Percentiles rank a stretch among this genome's conserved stretches.
phyloP scores from a whole-genome alignment of 2,797 vertebrate genomes.

The Streptopelia turtur region DNA sequence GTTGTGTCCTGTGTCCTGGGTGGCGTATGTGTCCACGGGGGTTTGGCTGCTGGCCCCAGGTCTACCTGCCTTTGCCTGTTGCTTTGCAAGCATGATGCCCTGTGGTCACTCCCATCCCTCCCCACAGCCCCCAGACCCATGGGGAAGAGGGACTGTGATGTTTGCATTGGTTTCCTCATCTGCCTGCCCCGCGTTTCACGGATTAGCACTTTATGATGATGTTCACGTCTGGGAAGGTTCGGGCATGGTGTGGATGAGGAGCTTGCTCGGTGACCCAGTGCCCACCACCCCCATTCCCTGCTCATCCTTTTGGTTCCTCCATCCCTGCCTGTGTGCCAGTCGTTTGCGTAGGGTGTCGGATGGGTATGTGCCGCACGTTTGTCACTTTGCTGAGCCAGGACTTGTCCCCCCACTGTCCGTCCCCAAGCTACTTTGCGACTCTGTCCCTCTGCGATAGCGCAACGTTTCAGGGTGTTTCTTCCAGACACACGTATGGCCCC shows the following conservation, averaged over 20 bases:
- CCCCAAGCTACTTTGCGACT: not conserved
- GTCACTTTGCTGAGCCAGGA: not conserved
- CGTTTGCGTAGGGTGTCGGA: not conserved
- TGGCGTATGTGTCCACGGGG: rapidly evolving
- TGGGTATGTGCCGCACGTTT: not conserved
- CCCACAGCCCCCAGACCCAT: rapidly evolving
- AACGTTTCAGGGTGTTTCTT: not conserved
- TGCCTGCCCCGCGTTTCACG: not conserved
- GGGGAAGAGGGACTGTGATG: not conserved
- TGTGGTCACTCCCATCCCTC: not conserved
- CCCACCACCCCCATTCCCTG: rapidly evolving
- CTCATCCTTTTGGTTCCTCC: not conserved
- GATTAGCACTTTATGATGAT: constrained; percentile 64
- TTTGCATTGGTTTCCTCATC: not conserved
- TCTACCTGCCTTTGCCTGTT: not conserved
- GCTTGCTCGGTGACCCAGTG: rapidly evolving
- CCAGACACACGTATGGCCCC: not conserved
- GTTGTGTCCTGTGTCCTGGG: not conserved
- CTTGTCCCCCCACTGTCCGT: not conserved
- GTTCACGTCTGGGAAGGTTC: rapidly evolving
- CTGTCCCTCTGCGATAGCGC: not conserved
- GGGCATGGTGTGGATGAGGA: not conserved
- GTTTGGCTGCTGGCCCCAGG: not conserved
- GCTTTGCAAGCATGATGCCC: constrained; percentile 15
- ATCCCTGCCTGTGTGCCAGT: rapidly evolving